Evolutionary conservation across 1,140 invertebrate species (phyloP), one percentile per base, ranked within the genome.

Genomic region (Globodera rostochiensis): DNA sequence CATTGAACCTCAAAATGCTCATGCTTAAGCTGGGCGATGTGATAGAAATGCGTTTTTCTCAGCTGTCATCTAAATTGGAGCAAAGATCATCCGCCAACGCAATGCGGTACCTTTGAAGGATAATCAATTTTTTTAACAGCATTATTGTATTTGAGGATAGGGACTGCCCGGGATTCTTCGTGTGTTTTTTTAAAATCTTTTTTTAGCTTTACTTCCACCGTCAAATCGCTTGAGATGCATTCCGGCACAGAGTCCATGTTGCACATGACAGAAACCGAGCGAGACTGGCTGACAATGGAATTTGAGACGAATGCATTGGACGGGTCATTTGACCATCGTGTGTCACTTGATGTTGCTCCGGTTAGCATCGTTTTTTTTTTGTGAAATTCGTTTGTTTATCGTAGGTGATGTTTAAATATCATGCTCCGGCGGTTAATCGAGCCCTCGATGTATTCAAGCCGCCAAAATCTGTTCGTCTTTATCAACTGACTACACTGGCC

Each of bases 231-330:
- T 53, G 82, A 84, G 7, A 88, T 91, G 77, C 82, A 77, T 8
- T 91, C 91, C 13, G 74, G 70, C 57, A 83, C 71, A 53, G 85
- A 47, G 47, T 84, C 83, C 6, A 89, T 89, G 86, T 66, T 87
- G 73, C 53, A 71, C 11, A 82, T 87, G 84, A 50, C 82, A 15
- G 78, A 86, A 36, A 45, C 71, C 9, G 94, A 6, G 92, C 93
- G 85, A 94, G 95, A 0, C 89, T 98, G 67, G 93, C 95, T 90
- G 97, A 70, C 91, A 95, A 15, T 98, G 96, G 90, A 95, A 97
- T 91, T 95, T 94, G 46, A 93, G 93, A 90, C 91, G 87, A 91
- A 85, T 81, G 84, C 86, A 60, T 77, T 90, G 1, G 86, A 91
- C 88, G 84, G 89, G 7, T 97, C 95, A 0, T 93, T 98, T 53